Conservation (phyloP, 2,888 invertebrate species). For the Perizoma flavofasciatum region DNA sequence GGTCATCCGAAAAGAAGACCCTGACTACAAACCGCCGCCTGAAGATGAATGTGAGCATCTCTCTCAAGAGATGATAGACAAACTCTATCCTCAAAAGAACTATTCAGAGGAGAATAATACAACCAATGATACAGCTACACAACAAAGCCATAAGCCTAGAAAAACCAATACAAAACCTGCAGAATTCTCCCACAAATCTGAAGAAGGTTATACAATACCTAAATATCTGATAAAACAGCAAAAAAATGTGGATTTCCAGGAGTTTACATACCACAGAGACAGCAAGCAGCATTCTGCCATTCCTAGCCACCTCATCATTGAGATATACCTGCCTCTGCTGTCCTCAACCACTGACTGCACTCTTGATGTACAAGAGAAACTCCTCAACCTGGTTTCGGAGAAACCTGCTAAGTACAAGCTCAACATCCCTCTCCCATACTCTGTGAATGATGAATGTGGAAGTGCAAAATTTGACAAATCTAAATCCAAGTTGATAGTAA, state of each 20-base stretch:
- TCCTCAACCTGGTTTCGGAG: conserved; percentile 88
- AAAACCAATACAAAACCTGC: conserved; percentile 56
- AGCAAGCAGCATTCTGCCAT: conserved; percentile 89
- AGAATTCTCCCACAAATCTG: conserved; percentile 64
- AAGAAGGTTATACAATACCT: conserved; percentile 87
- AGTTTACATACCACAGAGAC: conserved; percentile 89
- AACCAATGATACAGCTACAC: conserved; percentile 34
- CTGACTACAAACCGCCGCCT: conserved; percentile 69
- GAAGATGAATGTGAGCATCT: conserved; percentile 63
- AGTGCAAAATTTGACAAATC: conserved; percentile 94
- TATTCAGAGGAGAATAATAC: conserved; percentile 48
- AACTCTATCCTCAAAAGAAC: conserved; percentile 78
- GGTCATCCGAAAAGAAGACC: conserved; percentile 89
- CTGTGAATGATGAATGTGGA: conserved; percentile 91
- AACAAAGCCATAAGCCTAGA: conserved; percentile 37
- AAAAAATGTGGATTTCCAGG: conserved; percentile 91
- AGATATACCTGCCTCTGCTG: conserved; percentile 92
- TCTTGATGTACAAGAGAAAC: conserved; percentile 92
- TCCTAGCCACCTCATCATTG: conserved; percentile 91
- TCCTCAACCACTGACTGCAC: conserved; percentile 91
- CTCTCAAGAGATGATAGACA: conserved; percentile 79
- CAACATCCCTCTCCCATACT: conserved; percentile 90
- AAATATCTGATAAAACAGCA: conserved; percentile 93
- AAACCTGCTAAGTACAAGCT: conserved; percentile 93
- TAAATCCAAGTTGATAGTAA: conserved; percentile 88